Percentiles rank a stretch among this genome's conserved stretches.
Conservation (phyloP, 2,113 vertebrate genomes). For the Eptesicus fuscus region DNA sequence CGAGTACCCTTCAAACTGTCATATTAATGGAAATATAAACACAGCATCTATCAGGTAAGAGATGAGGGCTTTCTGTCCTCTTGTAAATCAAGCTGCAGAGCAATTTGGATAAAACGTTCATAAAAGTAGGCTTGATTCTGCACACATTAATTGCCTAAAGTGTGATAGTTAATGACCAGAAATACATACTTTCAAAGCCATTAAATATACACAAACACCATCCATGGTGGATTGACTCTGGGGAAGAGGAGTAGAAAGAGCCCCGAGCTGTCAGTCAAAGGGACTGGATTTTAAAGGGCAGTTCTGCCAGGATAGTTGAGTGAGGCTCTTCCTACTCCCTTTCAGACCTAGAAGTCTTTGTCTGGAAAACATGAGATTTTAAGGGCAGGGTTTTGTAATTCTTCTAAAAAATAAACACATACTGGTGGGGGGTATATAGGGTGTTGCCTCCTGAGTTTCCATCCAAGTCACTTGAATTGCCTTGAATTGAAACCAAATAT, state of each 20-base stretch:
- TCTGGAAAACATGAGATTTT: slow-evolving; percentile 6
- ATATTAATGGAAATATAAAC: not conserved
- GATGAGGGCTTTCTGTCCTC: not conserved
- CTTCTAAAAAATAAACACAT: not conserved
- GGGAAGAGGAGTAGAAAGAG: not conserved
- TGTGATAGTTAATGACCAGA: slow-evolving; percentile 42
- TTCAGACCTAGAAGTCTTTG: not conserved
- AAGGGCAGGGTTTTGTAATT: not conserved
- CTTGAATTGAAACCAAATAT: not conserved
- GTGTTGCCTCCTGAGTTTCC: not conserved
- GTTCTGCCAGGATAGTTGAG: not conserved
- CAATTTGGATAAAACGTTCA: not conserved
- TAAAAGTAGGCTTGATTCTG: slow-evolving; percentile 15
- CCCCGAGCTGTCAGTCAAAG: not conserved
- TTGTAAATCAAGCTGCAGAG: not conserved
- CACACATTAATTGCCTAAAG: slow-evolving; percentile 33
- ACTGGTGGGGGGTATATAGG: not conserved
- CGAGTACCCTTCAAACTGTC: not conserved
- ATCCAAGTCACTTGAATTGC: not conserved
- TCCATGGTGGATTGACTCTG: not conserved
- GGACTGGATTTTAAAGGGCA: not conserved
- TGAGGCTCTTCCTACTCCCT: not conserved
- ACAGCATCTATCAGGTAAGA: not conserved
- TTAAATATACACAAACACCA: slow-evolving; percentile 25
- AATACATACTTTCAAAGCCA: slow-evolving; percentile 14